Evolutionary conservation across 2,888 invertebrate species (phyloP), one percentile per base, ranked within the genome.

Genomic region (Sericinus montela): DNA sequence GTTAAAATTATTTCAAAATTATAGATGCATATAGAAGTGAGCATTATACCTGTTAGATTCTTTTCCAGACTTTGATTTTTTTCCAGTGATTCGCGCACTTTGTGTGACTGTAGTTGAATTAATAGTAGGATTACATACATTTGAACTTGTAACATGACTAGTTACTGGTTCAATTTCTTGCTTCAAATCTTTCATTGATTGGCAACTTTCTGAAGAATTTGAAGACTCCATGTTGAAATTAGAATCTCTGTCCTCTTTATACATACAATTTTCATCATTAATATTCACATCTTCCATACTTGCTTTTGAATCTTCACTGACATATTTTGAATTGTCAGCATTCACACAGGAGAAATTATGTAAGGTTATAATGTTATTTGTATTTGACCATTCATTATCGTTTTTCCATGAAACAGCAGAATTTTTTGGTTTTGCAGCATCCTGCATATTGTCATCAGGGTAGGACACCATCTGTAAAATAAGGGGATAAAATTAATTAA

Each of bases 181-280:
- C 49, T 86, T 87, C 6, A 74, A 63, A 41, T 88, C 88, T 53
- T 86, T 88, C 76, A 84, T 74, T 15, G 88, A 88, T 38, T 88
- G 85, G 63, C 84, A 84, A 54, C 88, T 88, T 55, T 88, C 88
- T 1, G 88, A 88, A 1, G 88, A 88, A 52, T 87, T 88, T 30
- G 88, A 88, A 6, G 85, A 86, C 57, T 88, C 88, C 84, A 88
- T 87, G 59, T 87, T 87, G 59, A 72, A 88, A 59, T 86, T 88
- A 16, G 85, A 73, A 68, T 87, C 87, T 52, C 87, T 79, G 44
- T 86, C 87, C 48, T 87, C 83, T 63, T 86, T 87, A 53, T 79
- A 84, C 74, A 85, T 79, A 56, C 83, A 85, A 59, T 84, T 85
- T 50, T 87, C 88, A 55, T 88, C 88, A 67, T 84, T 87, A 52